Evolutionary conservation across 2,113 vertebrate species (phyloP).

Genomic region (Ahaetulla prasina): DNA sequence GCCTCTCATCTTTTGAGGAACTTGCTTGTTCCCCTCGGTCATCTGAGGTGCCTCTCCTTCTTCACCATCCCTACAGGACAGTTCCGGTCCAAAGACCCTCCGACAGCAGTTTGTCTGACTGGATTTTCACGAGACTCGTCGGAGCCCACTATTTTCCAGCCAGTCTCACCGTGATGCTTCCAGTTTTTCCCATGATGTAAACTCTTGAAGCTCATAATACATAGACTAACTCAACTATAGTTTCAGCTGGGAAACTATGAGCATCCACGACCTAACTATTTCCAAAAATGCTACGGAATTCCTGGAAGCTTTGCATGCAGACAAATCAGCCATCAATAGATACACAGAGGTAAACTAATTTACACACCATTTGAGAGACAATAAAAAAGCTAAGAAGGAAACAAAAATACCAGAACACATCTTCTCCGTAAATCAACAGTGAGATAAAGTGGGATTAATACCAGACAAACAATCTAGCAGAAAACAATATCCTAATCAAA

Average conservation of each 20-base stretch:
- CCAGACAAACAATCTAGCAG: not conserved
- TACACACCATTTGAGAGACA: not conserved
- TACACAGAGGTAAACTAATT: not conserved
- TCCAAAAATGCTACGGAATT: not conserved
- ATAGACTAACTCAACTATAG: not conserved
- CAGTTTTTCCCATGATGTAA: too few species aligned
- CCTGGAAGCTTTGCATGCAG: not conserved
- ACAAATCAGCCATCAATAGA: not conserved
- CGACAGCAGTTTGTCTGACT: too few species aligned
- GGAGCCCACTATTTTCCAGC: too few species aligned
- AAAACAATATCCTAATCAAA: not conserved
- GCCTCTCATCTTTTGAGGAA: too few species aligned
- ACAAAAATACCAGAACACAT: not conserved
- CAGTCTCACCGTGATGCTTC: too few species aligned
- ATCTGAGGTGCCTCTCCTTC: too few species aligned
- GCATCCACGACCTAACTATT: not conserved
- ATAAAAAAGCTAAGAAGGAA: not conserved
- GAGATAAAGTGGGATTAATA: not conserved
- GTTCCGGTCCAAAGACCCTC: too few species aligned
- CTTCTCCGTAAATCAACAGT: not conserved
- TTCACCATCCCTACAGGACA: too few species aligned
- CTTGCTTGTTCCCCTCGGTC: too few species aligned
- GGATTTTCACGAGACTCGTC: too few species aligned
- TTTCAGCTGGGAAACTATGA: not conserved
- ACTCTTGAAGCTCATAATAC: not conserved